Conservation (phyloP, 1,140 invertebrate species). For the Drosophila mojavensis region DNA sequence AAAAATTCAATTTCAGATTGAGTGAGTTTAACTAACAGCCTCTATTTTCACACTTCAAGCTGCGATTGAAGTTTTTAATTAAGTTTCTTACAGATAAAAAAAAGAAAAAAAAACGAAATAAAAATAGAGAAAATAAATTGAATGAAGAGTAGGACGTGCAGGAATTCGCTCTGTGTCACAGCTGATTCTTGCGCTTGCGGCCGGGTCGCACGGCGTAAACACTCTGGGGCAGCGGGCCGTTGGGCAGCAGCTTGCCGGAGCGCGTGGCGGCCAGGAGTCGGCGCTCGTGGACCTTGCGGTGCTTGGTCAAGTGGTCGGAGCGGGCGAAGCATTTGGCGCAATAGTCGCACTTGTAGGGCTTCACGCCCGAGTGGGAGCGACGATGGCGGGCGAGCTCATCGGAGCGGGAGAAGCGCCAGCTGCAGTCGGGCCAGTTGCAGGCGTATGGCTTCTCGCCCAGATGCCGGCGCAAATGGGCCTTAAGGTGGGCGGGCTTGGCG, state of each 20-base stretch:
- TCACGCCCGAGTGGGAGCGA: constrained; percentile 88
- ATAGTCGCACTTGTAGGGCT: constrained; percentile 93
- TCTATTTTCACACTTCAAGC: not conserved
- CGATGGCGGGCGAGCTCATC: constrained; percentile 91
- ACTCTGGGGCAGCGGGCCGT: constrained; percentile 50
- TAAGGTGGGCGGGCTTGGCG: constrained; percentile 96
- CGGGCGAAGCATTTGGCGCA: constrained; percentile 94
- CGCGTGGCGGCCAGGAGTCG: constrained; percentile 84
- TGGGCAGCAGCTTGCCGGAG: constrained; percentile 62
- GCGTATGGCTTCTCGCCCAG: constrained; percentile 97
- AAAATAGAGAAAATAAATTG: not conserved
- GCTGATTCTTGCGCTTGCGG: constrained; percentile 78
- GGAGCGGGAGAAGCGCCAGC: constrained; percentile 96
- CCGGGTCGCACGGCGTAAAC: constrained; percentile 74
- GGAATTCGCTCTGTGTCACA: constrained; percentile 29
- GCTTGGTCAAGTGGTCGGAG: constrained; percentile 95
- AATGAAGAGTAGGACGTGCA: no score
- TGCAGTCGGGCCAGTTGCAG: constrained; percentile 95
- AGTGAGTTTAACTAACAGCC: not conserved
- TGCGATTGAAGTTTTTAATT: constrained; percentile 5
- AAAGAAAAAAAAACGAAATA: not conserved
- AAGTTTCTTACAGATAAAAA: constrained; percentile 2
- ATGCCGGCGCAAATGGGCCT: constrained; percentile 96
- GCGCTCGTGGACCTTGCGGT: constrained; percentile 92
- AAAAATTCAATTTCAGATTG: no score